Evolutionary conservation across 2,888 invertebrate genomes (phyloP).

Genomic region (Nemoura dubitans): DNA sequence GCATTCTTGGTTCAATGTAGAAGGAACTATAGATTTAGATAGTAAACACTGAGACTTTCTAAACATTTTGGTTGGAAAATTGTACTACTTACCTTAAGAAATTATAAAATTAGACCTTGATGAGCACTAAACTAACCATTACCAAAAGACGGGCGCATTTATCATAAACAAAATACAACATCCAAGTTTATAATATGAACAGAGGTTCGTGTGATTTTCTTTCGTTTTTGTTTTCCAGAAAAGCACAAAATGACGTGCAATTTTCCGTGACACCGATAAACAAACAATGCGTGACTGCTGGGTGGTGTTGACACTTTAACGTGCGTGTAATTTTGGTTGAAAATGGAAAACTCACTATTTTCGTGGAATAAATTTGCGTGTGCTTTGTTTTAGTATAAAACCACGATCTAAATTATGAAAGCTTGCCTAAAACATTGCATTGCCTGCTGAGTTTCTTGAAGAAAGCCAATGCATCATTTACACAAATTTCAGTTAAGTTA

Average conservation of each 20-base stretch:
- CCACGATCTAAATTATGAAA: neutral
- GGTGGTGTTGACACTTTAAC: neutral
- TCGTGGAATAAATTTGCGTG: slow-evolving; percentile 12
- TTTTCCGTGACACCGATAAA: neutral
- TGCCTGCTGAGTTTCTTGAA: neutral
- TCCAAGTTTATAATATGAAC: no score
- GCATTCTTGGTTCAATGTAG: no score
- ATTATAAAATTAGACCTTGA: no score
- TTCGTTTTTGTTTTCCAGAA: neutral
- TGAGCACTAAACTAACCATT: no score
- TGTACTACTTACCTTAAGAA: no score
- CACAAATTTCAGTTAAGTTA: neutral
- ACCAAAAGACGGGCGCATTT: no score
- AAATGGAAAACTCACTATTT: neutral
- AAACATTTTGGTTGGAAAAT: no score
- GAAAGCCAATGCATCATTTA: neutral
- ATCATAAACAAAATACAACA: no score
- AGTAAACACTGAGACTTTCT: no score
- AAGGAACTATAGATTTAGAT: no score
- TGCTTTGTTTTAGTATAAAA: neutral
- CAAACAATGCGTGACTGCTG: neutral
- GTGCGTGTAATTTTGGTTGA: neutral
- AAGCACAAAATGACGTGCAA: neutral
- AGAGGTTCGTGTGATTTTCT: neutral
- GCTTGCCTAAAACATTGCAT: neutral